Conservation (phyloP, 2,113 vertebrate genomes). For the Pedionomus torquatus region DNA sequence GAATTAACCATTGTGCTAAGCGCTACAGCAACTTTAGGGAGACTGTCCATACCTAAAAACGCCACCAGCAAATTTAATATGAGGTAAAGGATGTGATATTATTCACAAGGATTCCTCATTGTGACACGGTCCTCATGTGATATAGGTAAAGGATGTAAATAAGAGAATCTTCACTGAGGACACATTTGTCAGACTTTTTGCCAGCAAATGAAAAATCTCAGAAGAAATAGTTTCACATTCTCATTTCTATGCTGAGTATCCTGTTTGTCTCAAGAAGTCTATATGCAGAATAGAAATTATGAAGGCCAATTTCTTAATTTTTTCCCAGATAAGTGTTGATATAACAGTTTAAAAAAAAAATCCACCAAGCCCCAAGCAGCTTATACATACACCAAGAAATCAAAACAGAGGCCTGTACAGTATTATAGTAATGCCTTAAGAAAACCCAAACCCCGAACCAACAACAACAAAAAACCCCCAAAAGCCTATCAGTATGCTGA, state of each 20-base stretch:
- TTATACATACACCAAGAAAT: neutral
- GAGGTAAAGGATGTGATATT: neutral
- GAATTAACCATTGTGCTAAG: neutral
- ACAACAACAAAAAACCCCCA: neutral
- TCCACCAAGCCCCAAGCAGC: too few species aligned
- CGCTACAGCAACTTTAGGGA: neutral
- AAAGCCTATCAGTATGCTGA: neutral
- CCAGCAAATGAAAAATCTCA: neutral
- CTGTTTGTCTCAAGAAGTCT: too few species aligned
- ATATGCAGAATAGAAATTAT: neutral
- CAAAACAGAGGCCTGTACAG: neutral
- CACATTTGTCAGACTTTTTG: neutral
- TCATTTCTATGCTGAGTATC: neutral
- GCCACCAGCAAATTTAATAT: neutral
- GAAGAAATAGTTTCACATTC: neutral
- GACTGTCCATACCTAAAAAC: neutral
- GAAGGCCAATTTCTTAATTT: neutral
- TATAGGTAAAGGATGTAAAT: too few species aligned
- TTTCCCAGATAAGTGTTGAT: neutral
- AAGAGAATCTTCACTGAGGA: neutral
- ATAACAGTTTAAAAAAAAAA: too few species aligned
- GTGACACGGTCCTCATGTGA: too few species aligned
- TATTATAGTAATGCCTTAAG: neutral
- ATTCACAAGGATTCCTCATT: too few species aligned
- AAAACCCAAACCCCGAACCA: neutral